Conservation (phyloP, 2,888 invertebrate genomes). For the Noctua pronuba region DNA sequence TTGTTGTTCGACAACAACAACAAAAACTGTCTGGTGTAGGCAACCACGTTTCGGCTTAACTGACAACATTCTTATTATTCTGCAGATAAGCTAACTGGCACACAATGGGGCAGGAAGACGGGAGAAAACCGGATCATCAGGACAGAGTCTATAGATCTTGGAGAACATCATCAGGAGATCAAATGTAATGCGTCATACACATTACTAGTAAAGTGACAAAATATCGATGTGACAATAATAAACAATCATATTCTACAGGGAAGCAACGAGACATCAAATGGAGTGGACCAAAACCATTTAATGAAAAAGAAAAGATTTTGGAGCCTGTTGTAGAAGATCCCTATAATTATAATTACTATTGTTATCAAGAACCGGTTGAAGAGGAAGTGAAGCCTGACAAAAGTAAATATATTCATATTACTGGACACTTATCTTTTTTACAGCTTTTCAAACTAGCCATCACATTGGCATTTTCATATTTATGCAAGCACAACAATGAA, state of each 20-base stretch:
- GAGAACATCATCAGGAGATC: conserved; percentile 8
- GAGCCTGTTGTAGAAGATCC: conserved; percentile 1
- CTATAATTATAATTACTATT: neutral
- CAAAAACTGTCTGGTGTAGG: neutral
- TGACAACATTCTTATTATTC: conserved; percentile 7
- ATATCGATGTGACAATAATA: conserved; percentile 2
- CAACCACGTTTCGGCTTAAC: neutral
- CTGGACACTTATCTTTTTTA: neutral
- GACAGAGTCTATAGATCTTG: conserved; percentile 31
- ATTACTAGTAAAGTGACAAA: conserved; percentile 14
- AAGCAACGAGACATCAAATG: conserved; percentile 28
- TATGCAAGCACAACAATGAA: neutral
- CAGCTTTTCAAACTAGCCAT: neutral
- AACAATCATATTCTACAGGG: conserved; percentile 29
- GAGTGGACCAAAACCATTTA: conserved; percentile 28
- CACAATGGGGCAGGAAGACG: conserved; percentile 41
- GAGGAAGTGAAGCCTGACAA: conserved; percentile 33
- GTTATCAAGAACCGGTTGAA: neutral
- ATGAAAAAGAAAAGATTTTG: conserved; percentile 3
- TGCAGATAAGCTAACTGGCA: conserved; percentile 23
- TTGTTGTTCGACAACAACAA: neutral
- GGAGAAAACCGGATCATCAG: conserved; percentile 41
- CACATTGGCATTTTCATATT: neutral
- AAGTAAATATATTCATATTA: conserved; percentile 25
- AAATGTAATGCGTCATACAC: conserved; percentile 32